Evolutionary conservation across 2,888 invertebrate genomes (phyloP).

Genomic region (Mamestra brassicae): DNA sequence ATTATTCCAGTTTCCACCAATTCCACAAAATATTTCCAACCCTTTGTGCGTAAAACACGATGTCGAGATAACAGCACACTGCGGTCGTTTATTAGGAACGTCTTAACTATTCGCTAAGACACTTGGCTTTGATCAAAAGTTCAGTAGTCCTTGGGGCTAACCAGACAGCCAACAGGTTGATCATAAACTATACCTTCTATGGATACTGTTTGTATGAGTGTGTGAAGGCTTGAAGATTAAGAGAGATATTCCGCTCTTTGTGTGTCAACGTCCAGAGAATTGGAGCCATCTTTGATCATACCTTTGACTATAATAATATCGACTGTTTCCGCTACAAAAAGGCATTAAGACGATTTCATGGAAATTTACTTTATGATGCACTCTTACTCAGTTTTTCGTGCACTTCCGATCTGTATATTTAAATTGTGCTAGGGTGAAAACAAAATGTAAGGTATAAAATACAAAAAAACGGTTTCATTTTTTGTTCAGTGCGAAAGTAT

Average conservation of each 20-base stretch:
- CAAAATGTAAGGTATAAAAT: no score
- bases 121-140: slow-evolving; percentile 61
- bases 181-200: slow-evolving; percentile 19
- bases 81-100: slow-evolving; percentile 33
- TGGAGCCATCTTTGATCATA: neutral
- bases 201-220: neutral
- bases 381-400: no score
- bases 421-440: no score
- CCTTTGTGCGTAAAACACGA: slow-evolving; percentile 37
- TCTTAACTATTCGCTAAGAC: slow-evolving; percentile 52
- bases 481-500: no score
- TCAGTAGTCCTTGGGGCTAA: slow-evolving; percentile 50
- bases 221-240: neutral
- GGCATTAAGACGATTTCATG: no score
- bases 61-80: slow-evolving; percentile 31
- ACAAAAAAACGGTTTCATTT: no score
- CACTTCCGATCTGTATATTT: no score
- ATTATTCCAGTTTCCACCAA: neutral
- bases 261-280: neutral
- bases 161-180: slow-evolving; percentile 51
- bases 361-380: no score
- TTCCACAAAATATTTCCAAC: neutral
- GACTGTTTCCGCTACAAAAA: no score
- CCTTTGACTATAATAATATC: no score
- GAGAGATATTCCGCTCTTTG: neutral